phyloP scores from a whole-genome alignment of 1,140 invertebrate genomes.

The Mizuhopecten yessoensis region DNA sequence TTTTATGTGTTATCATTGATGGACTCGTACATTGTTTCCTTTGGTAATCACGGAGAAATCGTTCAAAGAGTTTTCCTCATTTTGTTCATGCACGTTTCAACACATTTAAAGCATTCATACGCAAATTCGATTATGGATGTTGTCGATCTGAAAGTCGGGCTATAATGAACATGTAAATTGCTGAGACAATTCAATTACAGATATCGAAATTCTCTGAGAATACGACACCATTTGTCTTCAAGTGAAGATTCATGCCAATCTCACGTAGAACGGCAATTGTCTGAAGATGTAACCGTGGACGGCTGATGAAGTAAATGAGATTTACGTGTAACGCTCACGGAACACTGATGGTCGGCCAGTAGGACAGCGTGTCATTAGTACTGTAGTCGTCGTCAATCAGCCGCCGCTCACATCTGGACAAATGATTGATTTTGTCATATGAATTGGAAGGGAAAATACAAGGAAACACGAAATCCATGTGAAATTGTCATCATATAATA shows the following conservation, averaged over 20 bases:
- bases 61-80: background rate
- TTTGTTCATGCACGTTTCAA: background rate
- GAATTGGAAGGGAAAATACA: background rate
- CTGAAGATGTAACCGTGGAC: background rate
- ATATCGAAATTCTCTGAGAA: background rate
- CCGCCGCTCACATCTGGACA: background rate
- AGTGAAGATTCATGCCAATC: background rate
- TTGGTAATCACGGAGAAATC: background rate
- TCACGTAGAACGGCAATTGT: background rate
- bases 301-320: background rate
- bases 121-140: background rate
- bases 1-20: background rate
- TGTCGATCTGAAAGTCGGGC: background rate
- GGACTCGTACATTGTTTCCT: background rate
- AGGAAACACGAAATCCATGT: background rate
- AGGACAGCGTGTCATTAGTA: background rate
- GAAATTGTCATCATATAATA: background rate
- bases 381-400: background rate
- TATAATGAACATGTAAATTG: background rate
- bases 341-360: background rate
- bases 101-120: slow-evolving; percentile 1
- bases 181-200: background rate
- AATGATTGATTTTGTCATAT: background rate
- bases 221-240: background rate
- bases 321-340: background rate